Conservation (phyloP, 2,797 vertebrate genomes). For the Pempheris klunzingeri region DNA sequence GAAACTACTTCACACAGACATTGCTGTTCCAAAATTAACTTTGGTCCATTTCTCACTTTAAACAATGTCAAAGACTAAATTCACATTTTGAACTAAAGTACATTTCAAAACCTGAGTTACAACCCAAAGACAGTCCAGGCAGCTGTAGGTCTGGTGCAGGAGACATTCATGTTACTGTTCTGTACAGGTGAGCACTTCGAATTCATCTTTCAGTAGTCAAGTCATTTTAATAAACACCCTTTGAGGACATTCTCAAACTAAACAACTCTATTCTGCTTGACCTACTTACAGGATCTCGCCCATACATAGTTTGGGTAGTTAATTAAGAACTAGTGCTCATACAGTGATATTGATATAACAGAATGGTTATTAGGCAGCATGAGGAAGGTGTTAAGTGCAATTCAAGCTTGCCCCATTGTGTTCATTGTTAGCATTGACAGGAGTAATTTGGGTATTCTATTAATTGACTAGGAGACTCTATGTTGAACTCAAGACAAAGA, state of each 20-base stretch:
- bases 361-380: conserved; percentile 3
- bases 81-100: neutral
- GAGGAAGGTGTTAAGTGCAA: conserved; percentile 19
- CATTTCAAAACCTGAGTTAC: conserved; percentile 8
- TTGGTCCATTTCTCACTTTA: neutral
- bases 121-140: neutral
- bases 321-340: too few species aligned
- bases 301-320: conserved; percentile 27
- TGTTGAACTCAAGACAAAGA: conserved; percentile 59
- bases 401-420: conserved; percentile 14
- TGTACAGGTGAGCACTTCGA: neutral
- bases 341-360: conserved; percentile 37
- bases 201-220: neutral
- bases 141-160: neutral
- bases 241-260: conserved; percentile 8
- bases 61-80: neutral
- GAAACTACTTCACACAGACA: neutral
- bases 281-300: conserved; percentile 9
- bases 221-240: neutral
- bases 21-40: neutral
- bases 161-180: neutral
- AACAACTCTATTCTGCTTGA: neutral
- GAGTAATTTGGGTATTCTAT: conserved; percentile 60
- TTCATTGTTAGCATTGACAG: conserved; percentile 48
- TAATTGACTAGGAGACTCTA: conserved; percentile 63